These are phyloP conservation scores for Himalopsyche kuldschensis DNA, from an alignment of 2,888 invertebrate genomes.

Conservation along the genomic window DNA sequence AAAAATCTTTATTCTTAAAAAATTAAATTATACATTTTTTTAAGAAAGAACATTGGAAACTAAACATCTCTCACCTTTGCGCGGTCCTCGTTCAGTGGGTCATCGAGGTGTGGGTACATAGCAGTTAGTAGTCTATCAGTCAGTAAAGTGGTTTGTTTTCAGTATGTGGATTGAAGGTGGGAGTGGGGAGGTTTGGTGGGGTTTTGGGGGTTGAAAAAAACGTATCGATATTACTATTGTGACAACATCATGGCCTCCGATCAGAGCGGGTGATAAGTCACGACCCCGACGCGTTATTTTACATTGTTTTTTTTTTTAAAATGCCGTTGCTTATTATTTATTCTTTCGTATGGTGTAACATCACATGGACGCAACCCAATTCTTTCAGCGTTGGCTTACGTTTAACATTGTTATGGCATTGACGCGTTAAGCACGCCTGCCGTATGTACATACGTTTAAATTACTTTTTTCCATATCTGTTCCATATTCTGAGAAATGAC, in stretches of 20 bases:
- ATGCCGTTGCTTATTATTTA: not conserved
- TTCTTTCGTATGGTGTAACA: no score
- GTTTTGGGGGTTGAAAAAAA: not conserved
- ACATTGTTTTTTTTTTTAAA: not conserved
- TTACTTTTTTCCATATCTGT: no score
- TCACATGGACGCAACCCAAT: no score
- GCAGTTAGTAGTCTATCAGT: not conserved
- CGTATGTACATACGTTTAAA: no score
- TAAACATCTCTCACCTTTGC: not conserved
- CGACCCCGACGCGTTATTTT: not conserved
- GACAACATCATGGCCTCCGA: not conserved
- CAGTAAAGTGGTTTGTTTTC: not conserved
- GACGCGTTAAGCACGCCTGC: no score
- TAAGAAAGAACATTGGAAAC: no score
- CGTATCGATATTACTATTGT: not conserved
- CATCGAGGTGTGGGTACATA: not conserved
- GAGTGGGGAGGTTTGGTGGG: not conserved
- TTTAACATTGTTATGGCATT: no score
- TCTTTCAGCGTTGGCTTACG: no score
- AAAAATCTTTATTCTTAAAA: no score
- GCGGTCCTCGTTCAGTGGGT: not conserved
- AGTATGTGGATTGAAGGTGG: not conserved
- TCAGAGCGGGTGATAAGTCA: not conserved
- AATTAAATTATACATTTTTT: no score
- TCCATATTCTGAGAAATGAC: no score